Base-by-base conservation (phyloP, 2,113 vertebrate genomes). In the Danio rerio region DNA sequence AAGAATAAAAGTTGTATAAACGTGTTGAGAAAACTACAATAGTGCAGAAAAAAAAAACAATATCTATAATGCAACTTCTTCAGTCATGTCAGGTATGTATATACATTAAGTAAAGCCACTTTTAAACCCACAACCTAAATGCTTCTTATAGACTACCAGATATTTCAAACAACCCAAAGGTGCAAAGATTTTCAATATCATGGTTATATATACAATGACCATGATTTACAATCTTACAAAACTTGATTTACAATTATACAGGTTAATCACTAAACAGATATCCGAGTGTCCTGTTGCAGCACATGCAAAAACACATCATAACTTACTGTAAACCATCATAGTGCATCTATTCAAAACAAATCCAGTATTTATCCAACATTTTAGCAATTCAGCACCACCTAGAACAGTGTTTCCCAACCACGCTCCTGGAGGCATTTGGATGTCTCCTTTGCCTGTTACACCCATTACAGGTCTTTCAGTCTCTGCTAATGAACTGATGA, bases 301-400 rank as follows among this genome's bases (percentile, higher is more conserved):
- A 80, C 85, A 83, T 86, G 71, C 78, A 9, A 79, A 63, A 66
- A 66, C 71, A 78, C 31, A 71, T 42, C 55, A 80, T 47, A 43
- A 76, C 71, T 21, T 80, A 80, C 71, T 65, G 55, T 59, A 18
- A 81, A 61, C 31, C 70, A 11, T 56, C 63, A 71, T 42, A 50
- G 73, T 78, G 66, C 78, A 78, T 52, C 77, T 80, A n/a, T 16
- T 61, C 63, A 21, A 75, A 70, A 83, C 65, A 42, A 70, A 80
- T 71, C 83, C 77, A 77, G 76, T 85, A 82, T 71, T 82, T 65
- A 80, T 69, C 59, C 82, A 21, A 79, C 21, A 20, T 6, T 42
- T 42, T 52, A 66, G 42, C 47, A 65, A 80, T 75, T 59, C 62
- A 80, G 68, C 70, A 18, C 50, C 65, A 65, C 8, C 47, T 62